Evolutionary conservation across 2,888 invertebrate genomes (phyloP).

Genomic region (Eubasilissa splendida): DNA sequence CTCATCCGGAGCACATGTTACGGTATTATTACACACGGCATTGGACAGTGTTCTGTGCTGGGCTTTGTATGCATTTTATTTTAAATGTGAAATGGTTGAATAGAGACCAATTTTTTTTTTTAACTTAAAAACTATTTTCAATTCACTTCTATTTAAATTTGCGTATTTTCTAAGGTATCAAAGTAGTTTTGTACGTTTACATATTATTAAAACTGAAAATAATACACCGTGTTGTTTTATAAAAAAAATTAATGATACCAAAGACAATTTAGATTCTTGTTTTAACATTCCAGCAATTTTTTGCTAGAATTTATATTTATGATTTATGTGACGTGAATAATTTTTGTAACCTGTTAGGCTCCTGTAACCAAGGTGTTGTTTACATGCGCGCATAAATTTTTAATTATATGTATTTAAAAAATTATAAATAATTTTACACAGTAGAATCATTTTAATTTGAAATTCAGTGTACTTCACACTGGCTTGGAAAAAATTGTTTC

Average conservation of each 20-base stretch:
- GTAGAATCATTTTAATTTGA: too few species aligned
- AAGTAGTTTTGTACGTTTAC: slow-evolving; percentile 1
- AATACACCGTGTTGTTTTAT: slow-evolving; percentile 5
- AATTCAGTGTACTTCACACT: too few species aligned
- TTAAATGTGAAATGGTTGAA: neutral
- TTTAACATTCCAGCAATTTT: slow-evolving; percentile 30
- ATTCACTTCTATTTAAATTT: slow-evolving; percentile 13
- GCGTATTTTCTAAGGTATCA: neutral
- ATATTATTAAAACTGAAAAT: slow-evolving; percentile 4
- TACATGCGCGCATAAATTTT: too few species aligned
- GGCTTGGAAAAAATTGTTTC: too few species aligned
- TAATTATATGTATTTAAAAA: too few species aligned
- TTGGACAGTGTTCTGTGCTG: too few species aligned
- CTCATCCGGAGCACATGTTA: too few species aligned
- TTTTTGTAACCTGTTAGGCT: neutral
- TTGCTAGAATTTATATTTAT: slow-evolving; percentile 12
- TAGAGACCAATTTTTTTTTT: neutral
- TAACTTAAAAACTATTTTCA: neutral
- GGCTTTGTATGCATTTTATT: too few species aligned
- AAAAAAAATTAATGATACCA: slow-evolving; percentile 32
- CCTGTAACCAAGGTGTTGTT: too few species aligned
- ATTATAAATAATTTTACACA: too few species aligned
- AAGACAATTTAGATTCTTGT: slow-evolving; percentile 24
- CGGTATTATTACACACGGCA: too few species aligned
- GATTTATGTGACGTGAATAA: neutral